Evolutionary conservation across 2,797 vertebrate genomes (phyloP).

Genomic region (Pseudopleuronectes americanus): DNA sequence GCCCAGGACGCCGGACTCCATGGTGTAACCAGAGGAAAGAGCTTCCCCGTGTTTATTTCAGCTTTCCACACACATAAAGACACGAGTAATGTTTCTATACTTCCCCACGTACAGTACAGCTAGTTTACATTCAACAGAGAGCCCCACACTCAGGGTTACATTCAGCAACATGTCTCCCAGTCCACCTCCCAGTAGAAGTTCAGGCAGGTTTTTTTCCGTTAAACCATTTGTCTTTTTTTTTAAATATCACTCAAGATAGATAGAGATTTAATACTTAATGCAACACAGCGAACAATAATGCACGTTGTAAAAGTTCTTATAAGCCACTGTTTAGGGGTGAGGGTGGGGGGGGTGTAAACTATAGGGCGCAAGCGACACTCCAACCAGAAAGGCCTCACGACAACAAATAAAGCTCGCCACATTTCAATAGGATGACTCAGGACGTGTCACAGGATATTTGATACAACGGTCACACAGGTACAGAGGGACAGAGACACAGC

Average conservation of each 20-base stretch:
- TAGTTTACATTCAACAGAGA: conserved; percentile 77
- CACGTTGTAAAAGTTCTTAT: conserved; percentile 36
- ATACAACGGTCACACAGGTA: conserved; percentile 65
- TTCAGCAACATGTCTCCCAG: conserved; percentile 58
- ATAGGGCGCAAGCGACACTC: conserved; percentile 30
- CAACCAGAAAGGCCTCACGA: conserved; percentile 59
- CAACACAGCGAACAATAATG: conserved; percentile 52
- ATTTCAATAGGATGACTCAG: conserved; percentile 53
- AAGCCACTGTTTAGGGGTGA: conserved; percentile 20
- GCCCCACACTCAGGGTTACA: conserved; percentile 60
- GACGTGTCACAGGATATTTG: conserved; percentile 55
- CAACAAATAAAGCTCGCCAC: conserved; percentile 68
- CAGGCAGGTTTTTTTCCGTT: conserved; percentile 41
- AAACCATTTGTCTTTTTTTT: conserved; percentile 37
- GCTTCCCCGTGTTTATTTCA: conserved; percentile 63
- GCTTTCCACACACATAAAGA: conserved; percentile 63
- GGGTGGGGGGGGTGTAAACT: not conserved
- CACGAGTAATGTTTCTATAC: conserved; percentile 71
- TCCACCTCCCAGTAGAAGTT: conserved; percentile 36
- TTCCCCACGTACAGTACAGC: conserved; percentile 62
- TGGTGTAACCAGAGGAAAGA: conserved; percentile 52
- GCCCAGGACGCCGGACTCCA: conserved; percentile 42
- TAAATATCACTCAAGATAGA: conserved; percentile 38
- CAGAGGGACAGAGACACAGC: conserved; percentile 54
- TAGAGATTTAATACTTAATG: conserved; percentile 45